These are phyloP conservation scores for Lucilia sericata DNA, from an alignment of 1,140 invertebrate genomes.

Conservation along the genomic window DNA sequence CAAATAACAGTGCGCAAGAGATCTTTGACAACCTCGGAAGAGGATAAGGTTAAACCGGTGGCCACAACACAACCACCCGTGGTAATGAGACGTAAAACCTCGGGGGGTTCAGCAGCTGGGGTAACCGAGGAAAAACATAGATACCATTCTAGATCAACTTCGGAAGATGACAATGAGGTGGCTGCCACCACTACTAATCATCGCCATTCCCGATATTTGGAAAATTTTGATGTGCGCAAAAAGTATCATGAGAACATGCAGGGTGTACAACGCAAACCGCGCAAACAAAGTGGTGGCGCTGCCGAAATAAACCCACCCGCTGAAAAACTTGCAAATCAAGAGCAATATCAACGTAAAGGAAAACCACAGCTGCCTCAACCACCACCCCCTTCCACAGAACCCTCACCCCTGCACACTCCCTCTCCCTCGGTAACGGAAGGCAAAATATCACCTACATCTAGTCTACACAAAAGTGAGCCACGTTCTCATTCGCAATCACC, in stretches of 20 bases:
- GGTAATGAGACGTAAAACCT: constrained; percentile 46
- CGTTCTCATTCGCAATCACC: constrained; percentile 50
- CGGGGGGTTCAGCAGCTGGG: not conserved
- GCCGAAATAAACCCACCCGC: not conserved
- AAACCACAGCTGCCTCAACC: constrained; percentile 51
- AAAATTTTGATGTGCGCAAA: constrained; percentile 64
- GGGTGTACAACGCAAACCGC: constrained; percentile 57
- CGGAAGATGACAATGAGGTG: constrained; percentile 49
- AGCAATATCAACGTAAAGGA: constrained; percentile 48
- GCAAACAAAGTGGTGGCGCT: constrained; percentile 55
- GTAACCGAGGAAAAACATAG: constrained; percentile 23
- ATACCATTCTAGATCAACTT: constrained; percentile 46
- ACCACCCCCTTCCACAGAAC: constrained; percentile 49
- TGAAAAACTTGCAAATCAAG: constrained; percentile 35
- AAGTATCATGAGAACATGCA: constrained; percentile 61
- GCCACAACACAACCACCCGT: constrained; percentile 26
- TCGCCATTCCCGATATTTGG: constrained; percentile 63
- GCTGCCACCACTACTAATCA: constrained; percentile 49
- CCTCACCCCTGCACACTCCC: constrained; percentile 47
- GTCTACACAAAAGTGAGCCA: not conserved
- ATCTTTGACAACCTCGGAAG: constrained; percentile 61
- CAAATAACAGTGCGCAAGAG: constrained; percentile 57
- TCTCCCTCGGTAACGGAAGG: constrained; percentile 13
- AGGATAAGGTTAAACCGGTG: constrained; percentile 50
- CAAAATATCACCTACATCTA: constrained; percentile 34